Evolutionary conservation across 2,797 vertebrate genomes (phyloP), one percentile per base, ranked within the genome.

Genomic region (Sciaenops ocellatus): DNA sequence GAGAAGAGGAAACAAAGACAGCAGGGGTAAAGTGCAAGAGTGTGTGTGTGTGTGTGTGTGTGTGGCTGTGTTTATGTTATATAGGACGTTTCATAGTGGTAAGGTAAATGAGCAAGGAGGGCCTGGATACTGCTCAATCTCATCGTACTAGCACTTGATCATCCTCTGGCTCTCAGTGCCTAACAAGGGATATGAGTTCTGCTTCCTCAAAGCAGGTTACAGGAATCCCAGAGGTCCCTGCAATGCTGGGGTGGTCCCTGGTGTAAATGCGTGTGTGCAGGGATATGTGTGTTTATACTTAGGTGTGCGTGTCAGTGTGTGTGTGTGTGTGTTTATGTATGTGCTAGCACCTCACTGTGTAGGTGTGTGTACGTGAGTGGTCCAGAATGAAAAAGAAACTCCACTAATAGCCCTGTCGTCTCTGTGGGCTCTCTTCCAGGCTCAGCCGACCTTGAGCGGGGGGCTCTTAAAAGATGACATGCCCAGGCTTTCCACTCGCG

Each of bases 401-500:
- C 87, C 87, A 88, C 89, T 93, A 93, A 94, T 91, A 91, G 91
- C 85, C 75, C 82, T 75, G 84, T 88, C 71, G 90, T 89, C 91
- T 90, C 90, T 73, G 83, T 30, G 85, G 93, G 85, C 89, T 90
- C 70, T 82, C 79, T 78, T 83, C 87, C 88, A 85, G 86, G 89
- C 85, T 89, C 38, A 30, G 77, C 83, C 47, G 90, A 93, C 93
- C 93, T 93, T 94, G 91, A 93, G 85, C 65, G 0, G 41, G 76
- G 71, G 68, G 85, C 78, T 87, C 80, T 89, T 90, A 88, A 91
- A 87, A 90, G 87, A 92, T 88, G 90, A 80, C 86, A 57, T 60
- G 74, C 72, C 46, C 78, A 34, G 74, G 76, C 69, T 85, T 83
- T 84, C 76, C 52, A 62, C 72, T 71, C n/a, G 12, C 2, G 16